phyloP scores from a whole-genome alignment of 2,113 vertebrate genomes.

The Anoplopoma fimbria region DNA sequence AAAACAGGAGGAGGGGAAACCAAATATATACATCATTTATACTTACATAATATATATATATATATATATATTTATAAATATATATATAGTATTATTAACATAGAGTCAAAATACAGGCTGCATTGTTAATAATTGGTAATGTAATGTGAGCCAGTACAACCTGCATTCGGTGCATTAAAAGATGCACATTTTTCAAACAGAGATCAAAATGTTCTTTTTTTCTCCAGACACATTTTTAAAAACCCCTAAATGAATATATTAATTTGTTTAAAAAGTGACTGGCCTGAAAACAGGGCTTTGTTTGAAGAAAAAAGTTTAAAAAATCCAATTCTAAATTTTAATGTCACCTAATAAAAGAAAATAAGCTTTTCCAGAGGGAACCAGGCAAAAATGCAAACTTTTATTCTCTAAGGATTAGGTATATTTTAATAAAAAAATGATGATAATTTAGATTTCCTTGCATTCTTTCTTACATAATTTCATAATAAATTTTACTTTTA shows the following conservation, averaged over 20 bases:
- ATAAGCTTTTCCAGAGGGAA: too few species aligned
- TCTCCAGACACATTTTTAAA: neutral
- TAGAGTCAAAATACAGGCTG: constrained; percentile 8
- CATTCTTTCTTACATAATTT: neutral
- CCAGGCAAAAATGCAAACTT: too few species aligned
- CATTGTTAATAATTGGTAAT: neutral
- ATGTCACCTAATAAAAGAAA: neutral
- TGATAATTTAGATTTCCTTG: neutral
- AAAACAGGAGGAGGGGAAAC: neutral
- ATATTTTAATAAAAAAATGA: neutral
- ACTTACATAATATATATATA: too few species aligned
- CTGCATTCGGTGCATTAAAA: neutral
- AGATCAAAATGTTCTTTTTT: neutral
- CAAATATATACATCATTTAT: neutral
- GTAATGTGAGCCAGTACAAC: neutral
- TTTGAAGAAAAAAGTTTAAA: neutral
- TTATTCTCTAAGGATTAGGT: constrained; percentile 7
- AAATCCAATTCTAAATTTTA: neutral
- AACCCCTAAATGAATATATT: neutral
- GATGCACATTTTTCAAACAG: neutral
- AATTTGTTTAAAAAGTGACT: neutral
- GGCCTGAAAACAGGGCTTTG: neutral
- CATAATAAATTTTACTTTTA: neutral
- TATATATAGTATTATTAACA: constrained; percentile 13
- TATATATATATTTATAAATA: neutral